Conservation (phyloP, 2,888 invertebrate genomes). For the Pseudanteris insignis region DNA sequence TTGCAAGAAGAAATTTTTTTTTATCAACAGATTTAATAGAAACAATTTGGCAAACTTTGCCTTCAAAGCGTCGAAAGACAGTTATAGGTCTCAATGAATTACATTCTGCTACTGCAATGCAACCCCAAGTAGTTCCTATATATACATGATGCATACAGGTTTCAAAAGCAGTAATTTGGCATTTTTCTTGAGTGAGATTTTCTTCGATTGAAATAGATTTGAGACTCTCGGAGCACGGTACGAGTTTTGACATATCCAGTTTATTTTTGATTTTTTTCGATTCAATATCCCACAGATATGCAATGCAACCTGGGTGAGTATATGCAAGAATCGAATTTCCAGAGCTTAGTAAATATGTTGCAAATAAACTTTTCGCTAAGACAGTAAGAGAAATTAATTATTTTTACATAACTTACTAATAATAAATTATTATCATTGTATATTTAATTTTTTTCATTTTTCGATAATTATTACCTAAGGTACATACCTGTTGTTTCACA, state of each 20-base stretch:
- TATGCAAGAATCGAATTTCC: conserved; percentile 79
- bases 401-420: too few relatives aligned
- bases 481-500: conserved; percentile 69
- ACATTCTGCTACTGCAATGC: conserved; percentile 88
- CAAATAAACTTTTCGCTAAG: conserved; percentile 71
- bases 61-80: conserved; percentile 91
- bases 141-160: conserved; percentile 73
- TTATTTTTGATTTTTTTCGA: conserved; percentile 77
- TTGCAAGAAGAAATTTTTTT: conserved; percentile 70
- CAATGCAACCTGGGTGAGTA: conserved; percentile 85
- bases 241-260: conserved; percentile 90
- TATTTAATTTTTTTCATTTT: too few relatives aligned
- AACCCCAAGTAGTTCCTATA: conserved; percentile 95
- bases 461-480: too few relatives aligned
- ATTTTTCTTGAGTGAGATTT: conserved; percentile 79
- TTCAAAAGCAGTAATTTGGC: conserved; percentile 72
- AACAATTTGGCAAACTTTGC: conserved; percentile 72
- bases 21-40: conserved; percentile 63
- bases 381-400: too few relatives aligned
- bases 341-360: conserved; percentile 75
- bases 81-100: conserved; percentile 84
- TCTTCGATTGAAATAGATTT: conserved; percentile 92
- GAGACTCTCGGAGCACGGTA: conserved; percentile 90
- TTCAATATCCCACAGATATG: conserved; percentile 86
- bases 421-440: too few relatives aligned